Conservation (phyloP, 2,113 vertebrate genomes). For the Trogon melanurus region DNA sequence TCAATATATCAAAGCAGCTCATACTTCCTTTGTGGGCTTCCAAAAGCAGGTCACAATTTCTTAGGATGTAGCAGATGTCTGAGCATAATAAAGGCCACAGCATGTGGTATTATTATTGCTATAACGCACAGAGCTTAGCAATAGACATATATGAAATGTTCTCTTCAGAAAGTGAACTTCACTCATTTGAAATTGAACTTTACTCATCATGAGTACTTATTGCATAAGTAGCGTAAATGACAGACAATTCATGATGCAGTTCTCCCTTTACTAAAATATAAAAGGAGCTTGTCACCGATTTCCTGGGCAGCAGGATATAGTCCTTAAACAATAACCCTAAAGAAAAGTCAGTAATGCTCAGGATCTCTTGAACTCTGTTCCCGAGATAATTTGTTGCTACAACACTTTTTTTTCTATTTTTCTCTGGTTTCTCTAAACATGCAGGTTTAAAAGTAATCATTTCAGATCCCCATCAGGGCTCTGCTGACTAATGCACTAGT, state of each 20-base stretch:
- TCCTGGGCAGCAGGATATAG: background rate
- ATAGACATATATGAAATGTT: background rate
- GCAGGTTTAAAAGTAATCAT: background rate
- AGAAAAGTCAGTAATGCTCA: background rate
- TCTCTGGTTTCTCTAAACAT: background rate
- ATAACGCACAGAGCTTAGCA: background rate
- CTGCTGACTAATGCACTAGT: background rate
- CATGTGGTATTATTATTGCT: background rate
- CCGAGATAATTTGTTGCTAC: background rate
- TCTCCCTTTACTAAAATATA: background rate
- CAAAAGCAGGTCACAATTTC: background rate
- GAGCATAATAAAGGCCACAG: background rate
- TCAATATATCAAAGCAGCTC: background rate
- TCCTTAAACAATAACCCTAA: background rate
- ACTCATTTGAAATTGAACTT: background rate
- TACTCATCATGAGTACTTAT: background rate
- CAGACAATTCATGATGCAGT: background rate
- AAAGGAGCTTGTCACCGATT: background rate
- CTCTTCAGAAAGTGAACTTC: conserved; percentile 5
- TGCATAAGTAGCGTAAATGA: background rate
- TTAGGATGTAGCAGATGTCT: background rate
- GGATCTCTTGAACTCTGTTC: background rate
- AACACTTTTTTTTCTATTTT: background rate
- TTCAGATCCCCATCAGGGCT: background rate
- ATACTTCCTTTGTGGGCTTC: background rate